A percentile compares a stretch with the other conserved stretches of the same genome.
phyloP scores from a whole-genome alignment of 2,113 vertebrate genomes.

The Strix uralensis region DNA sequence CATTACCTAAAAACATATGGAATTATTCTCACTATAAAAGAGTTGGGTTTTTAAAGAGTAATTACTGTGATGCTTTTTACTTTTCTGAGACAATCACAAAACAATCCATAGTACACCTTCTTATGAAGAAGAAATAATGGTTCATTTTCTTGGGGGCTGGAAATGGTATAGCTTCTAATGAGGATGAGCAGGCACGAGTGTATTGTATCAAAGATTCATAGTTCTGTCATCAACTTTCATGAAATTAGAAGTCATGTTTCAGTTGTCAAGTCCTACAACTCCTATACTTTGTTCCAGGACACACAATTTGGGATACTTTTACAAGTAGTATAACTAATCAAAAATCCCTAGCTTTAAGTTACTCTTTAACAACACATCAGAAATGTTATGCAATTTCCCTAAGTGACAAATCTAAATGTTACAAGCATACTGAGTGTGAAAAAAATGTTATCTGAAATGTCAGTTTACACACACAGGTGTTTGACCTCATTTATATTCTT shows the following conservation, averaged over 20 bases:
- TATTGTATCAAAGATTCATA: background rate
- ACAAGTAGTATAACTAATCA: background rate
- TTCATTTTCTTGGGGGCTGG: background rate
- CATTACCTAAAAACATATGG: background rate
- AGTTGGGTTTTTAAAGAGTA: background rate
- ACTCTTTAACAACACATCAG: background rate
- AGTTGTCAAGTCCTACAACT: background rate
- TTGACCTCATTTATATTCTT: slow-evolving; percentile 20
- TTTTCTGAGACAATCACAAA: background rate
- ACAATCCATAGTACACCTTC: background rate
- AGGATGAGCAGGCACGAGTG: background rate
- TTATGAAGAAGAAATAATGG: background rate
- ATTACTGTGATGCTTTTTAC: background rate
- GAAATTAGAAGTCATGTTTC: background rate
- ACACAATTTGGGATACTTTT: background rate
- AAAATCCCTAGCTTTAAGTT: background rate
- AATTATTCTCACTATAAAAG: background rate
- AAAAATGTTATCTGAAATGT: background rate
- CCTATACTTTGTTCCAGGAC: background rate
- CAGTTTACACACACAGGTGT: background rate
- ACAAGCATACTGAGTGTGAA: background rate
- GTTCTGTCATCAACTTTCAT: background rate
- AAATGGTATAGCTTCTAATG: background rate
- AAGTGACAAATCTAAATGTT: background rate
- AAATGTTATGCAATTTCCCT: background rate